Evolutionary conservation across 1,140 invertebrate species (phyloP).

Genomic region (Zaprionus ghesquierei): DNA sequence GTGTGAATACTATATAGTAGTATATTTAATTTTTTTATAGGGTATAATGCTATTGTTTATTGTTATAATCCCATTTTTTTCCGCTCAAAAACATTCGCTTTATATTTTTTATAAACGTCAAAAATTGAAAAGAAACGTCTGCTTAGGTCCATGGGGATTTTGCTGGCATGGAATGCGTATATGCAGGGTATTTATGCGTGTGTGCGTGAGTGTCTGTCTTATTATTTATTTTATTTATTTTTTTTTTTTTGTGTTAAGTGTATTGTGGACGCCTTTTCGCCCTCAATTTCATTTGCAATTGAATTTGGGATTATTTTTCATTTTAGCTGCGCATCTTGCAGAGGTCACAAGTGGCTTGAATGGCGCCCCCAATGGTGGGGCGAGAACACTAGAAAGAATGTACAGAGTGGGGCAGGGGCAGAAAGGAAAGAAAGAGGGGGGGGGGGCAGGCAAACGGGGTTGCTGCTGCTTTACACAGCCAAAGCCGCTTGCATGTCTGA

Average conservation of each 20-base stretch:
- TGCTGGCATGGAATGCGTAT: conserved; percentile 24
- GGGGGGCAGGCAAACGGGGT: not conserved
- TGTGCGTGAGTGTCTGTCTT: not conserved
- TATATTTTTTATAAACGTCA: conserved; percentile 41
- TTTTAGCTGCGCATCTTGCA: conserved; percentile 67
- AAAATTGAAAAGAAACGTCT: conserved; percentile 61
- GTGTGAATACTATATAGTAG: no score
- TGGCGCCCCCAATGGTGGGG: conserved; percentile 45
- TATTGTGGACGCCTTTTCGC: conserved; percentile 71
- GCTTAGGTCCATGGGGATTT: conserved; percentile 50
- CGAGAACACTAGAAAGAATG: not conserved
- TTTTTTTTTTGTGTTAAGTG: conserved; percentile 35
- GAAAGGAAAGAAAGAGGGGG: no score
- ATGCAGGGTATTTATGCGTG: not conserved
- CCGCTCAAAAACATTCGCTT: not conserved
- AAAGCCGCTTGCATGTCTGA: conserved; percentile 77
- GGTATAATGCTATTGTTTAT: no score
- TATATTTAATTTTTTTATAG: no score
- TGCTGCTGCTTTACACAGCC: conserved; percentile 7
- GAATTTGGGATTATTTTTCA: conserved; percentile 81
- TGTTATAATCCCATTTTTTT: no score
- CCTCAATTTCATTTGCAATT: conserved; percentile 81
- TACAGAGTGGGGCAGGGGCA: not conserved
- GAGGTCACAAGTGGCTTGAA: conserved; percentile 73
- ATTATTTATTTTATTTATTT: not conserved